Percentiles rank a stretch among this genome's conserved stretches.
Conservation (phyloP, 2,797 vertebrate genomes). For the Urosaurus nigricauda region DNA sequence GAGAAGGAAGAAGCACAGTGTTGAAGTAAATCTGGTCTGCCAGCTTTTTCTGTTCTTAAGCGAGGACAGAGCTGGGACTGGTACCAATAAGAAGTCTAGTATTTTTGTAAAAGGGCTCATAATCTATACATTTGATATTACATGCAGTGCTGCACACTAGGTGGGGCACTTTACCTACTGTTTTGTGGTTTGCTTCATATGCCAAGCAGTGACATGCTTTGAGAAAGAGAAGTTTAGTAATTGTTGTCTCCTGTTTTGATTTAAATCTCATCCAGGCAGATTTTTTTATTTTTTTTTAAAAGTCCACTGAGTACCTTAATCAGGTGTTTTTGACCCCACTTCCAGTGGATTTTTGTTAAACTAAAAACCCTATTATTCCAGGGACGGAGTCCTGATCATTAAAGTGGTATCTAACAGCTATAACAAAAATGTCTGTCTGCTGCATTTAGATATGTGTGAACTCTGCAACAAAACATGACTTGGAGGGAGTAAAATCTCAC, state of each 20-base stretch:
- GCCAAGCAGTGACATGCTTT: background rate
- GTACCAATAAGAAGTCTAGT: background rate
- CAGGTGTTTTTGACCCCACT: too few species aligned
- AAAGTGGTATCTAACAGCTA: too few species aligned
- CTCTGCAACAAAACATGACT: too few species aligned
- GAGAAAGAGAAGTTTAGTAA: background rate
- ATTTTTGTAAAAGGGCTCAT: background rate
- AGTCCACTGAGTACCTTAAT: too few species aligned
- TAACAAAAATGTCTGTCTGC: too few species aligned
- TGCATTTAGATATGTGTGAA: too few species aligned
- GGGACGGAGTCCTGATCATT: too few species aligned
- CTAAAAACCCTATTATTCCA: too few species aligned
- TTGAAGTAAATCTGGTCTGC: background rate
- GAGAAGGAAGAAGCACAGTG: background rate
- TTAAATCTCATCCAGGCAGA: background rate
- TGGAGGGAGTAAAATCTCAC: too few species aligned
- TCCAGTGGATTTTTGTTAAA: too few species aligned
- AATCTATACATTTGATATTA: background rate
- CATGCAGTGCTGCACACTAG: slow-evolving; percentile 20
- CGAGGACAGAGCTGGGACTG: too few species aligned
- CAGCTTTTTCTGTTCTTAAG: background rate
- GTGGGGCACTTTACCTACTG: background rate
- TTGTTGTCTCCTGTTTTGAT: background rate
- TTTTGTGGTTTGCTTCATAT: background rate
- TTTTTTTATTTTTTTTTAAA: background rate